These are phyloP conservation scores for Drosophila varians DNA, from an alignment of 1,140 invertebrate species.

Conservation along the genomic window DNA sequence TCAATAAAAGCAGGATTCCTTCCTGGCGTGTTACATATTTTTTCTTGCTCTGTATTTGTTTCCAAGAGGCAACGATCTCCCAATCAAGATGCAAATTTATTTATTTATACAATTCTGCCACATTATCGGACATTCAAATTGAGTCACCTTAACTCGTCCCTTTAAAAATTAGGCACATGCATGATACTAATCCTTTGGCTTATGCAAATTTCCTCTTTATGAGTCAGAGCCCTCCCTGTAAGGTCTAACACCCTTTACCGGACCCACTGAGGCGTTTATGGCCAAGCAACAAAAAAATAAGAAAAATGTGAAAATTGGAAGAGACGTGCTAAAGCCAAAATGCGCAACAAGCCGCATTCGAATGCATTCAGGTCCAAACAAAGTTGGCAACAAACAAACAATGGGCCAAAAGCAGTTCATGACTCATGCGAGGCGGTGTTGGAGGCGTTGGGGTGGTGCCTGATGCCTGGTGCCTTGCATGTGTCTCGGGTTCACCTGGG, in stretches of 20 bases:
- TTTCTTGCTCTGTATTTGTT: background rate
- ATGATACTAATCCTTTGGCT: conserved; percentile 54
- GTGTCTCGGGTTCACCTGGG: conserved; percentile 21
- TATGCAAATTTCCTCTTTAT: conserved; percentile 64
- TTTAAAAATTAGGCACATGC: conserved; percentile 27
- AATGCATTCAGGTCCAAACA: conserved; percentile 54
- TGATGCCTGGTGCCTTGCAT: conserved; percentile 12
- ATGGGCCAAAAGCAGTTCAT: conserved; percentile 33
- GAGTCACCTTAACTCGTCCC: conserved; percentile 8
- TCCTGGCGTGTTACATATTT: background rate
- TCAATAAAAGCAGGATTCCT: background rate
- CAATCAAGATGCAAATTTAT: background rate
- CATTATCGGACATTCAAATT: background rate
- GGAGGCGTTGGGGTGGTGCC: no score
- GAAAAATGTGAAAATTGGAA: conserved; percentile 35
- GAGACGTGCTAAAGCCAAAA: conserved; percentile 32
- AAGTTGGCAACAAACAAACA: conserved; percentile 32
- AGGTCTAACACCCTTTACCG: conserved; percentile 23
- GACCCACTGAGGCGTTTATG: conserved; percentile 6
- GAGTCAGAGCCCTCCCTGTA: conserved; percentile 44
- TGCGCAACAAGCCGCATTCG: conserved; percentile 45
- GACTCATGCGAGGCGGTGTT: conserved; percentile 18
- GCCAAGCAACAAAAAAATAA: conserved; percentile 9
- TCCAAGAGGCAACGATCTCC: background rate
- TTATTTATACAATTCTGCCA: background rate